Evolutionary conservation across 2,888 invertebrate species (phyloP).

Genomic region (Quadroppia sp.): DNA sequence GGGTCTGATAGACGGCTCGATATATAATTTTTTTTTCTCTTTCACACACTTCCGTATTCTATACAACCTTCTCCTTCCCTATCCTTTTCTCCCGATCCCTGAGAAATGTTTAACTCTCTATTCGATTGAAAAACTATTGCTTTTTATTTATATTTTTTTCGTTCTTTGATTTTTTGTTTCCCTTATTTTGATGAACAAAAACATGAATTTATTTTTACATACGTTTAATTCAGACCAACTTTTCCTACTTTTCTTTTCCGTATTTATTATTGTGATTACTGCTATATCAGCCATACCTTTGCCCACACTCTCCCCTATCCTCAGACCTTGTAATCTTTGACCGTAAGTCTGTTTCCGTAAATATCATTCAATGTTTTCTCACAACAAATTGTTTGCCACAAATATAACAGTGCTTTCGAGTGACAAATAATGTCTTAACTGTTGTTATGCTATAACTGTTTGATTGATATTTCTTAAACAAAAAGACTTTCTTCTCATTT

Average conservation of each 20-base stretch:
- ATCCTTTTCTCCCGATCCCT: not conserved
- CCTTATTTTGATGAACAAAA: not conserved
- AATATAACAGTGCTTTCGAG: too few relatives aligned
- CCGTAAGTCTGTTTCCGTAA: not conserved
- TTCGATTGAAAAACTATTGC: not conserved
- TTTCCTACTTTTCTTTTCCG: not conserved
- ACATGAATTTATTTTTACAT: not conserved
- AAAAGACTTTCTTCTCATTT: too few relatives aligned
- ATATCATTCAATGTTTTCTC: not conserved
- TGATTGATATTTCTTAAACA: too few relatives aligned
- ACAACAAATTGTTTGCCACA: too few relatives aligned
- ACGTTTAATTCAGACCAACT: not conserved
- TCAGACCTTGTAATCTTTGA: not conserved
- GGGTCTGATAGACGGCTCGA: not conserved
- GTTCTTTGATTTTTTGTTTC: not conserved
- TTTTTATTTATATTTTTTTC: not conserved
- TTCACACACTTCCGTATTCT: slow-evolving; percentile 18
- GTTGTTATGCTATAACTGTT: too few relatives aligned
- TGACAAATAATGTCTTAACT: too few relatives aligned
- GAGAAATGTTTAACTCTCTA: not conserved
- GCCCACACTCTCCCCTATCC: not conserved
- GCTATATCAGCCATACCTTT: not conserved
- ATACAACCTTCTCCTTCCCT: not conserved
- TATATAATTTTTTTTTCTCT: not conserved
- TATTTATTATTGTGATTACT: not conserved